Evolutionary conservation across 2,113 vertebrate genomes (phyloP).

Genomic region (Tenrec ecaudatus): DNA sequence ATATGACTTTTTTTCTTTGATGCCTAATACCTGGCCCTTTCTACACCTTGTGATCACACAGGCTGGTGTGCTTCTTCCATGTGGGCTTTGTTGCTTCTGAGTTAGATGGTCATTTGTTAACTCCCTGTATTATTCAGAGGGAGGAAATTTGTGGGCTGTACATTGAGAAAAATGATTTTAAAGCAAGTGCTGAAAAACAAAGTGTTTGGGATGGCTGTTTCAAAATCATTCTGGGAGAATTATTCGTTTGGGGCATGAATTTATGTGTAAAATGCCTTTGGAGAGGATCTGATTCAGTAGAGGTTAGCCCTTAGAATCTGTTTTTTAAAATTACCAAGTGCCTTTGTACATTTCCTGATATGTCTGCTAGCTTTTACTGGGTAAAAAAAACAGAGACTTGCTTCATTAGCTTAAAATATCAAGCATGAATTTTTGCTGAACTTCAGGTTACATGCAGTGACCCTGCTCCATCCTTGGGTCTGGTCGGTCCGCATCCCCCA

Average conservation of each 20-base stretch:
- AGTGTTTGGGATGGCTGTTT: neutral
- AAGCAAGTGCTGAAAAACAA: neutral
- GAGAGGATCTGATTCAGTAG: neutral
- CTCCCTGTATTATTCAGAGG: neutral
- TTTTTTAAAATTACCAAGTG: neutral
- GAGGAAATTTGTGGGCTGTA: neutral
- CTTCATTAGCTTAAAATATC: neutral
- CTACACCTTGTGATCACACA: too few relatives aligned
- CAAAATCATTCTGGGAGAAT: neutral
- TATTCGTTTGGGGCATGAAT: neutral
- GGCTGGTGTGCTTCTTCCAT: too few relatives aligned
- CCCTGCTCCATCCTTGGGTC: neutral
- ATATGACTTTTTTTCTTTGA: too few relatives aligned
- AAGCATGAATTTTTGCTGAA: neutral
- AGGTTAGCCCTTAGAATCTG: neutral
- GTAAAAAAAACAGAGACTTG: neutral
- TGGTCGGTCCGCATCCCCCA: neutral
- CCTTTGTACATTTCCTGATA: neutral
- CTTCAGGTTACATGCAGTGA: neutral
- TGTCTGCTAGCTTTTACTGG: neutral
- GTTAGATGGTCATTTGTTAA: neutral
- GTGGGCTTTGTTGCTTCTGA: too few relatives aligned
- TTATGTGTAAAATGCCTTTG: neutral
- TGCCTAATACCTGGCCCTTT: too few relatives aligned
- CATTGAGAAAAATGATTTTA: neutral